A percentile compares a stretch with the other conserved stretches of the same genome.
These are phyloP conservation scores for Tyto alba DNA, from an alignment of 2,113 vertebrate species.

Conservation along the genomic window DNA sequence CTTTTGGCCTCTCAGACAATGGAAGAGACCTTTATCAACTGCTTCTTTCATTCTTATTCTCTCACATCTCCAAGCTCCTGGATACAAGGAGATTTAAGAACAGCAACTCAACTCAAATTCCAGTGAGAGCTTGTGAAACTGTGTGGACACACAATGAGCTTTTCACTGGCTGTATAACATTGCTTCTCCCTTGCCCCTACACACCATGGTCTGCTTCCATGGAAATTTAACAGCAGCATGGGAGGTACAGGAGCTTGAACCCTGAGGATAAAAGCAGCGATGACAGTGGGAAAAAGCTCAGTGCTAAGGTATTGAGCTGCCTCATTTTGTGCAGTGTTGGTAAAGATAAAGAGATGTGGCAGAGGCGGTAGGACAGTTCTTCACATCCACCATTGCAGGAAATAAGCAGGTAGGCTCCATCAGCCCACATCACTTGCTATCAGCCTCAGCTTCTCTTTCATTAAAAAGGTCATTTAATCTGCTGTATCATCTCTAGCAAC, in stretches of 20 bases:
- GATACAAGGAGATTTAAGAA: neutral
- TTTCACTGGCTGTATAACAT: accelerated
- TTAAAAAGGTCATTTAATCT: neutral
- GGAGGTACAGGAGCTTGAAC: neutral
- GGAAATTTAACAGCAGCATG: neutral
- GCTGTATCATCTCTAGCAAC: neutral
- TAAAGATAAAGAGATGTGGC: neutral
- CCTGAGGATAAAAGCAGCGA: neutral
- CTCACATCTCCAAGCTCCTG: neutral
- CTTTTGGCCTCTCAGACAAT: neutral
- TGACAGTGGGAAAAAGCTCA: neutral
- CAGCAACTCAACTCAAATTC: neutral
- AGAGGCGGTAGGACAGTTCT: neutral
- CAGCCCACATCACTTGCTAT: neutral
- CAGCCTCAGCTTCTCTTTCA: neutral
- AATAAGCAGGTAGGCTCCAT: neutral
- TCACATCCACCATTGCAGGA: neutral
- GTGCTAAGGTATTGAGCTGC: accelerated
- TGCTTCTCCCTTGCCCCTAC: neutral
- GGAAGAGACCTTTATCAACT: neutral
- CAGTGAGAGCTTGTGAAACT: neutral
- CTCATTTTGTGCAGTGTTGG: neutral
- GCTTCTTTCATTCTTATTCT: neutral
- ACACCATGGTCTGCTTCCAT: neutral
- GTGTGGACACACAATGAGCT: neutral